phyloP scores from a whole-genome alignment of 92 coral and sea anemone genomes.

The Porites divaricata region DNA sequence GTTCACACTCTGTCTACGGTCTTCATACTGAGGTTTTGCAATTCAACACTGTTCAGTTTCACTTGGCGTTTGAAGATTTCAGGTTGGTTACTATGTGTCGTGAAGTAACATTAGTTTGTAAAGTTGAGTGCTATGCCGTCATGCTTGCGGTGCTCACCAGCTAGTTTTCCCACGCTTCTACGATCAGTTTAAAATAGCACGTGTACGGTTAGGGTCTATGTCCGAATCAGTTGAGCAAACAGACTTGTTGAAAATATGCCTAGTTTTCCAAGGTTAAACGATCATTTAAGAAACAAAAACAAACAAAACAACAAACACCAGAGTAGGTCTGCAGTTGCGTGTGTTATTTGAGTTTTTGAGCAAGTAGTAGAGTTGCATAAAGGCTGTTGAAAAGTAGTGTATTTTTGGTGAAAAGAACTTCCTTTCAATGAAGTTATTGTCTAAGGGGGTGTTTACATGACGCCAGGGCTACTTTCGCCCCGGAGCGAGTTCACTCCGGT shows the following conservation, averaged over 20 bases:
- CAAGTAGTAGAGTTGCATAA: background rate
- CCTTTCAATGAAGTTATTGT: background rate
- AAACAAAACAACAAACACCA: background rate
- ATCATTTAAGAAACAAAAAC: background rate
- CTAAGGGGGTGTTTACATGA: too few relatives aligned
- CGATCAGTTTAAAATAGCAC: background rate
- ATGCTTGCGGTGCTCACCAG: background rate
- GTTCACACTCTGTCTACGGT: background rate
- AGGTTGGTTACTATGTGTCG: background rate
- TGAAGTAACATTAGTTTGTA: background rate
- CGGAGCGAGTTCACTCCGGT: too few relatives aligned
- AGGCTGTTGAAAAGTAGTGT: background rate
- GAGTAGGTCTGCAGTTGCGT: background rate
- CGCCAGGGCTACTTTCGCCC: too few relatives aligned
- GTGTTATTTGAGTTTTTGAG: background rate
- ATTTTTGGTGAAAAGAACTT: background rate
- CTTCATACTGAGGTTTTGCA: background rate
- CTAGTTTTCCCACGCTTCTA: background rate
- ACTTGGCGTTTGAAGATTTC: background rate
- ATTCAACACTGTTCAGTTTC: background rate
- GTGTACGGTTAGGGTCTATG: background rate
- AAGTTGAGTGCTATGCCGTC: background rate
- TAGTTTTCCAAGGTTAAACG: background rate
- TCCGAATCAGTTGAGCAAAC: background rate
- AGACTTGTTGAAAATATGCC: background rate